Conservation (phyloP, 2,113 vertebrate genomes). For the Fulmarus glacialis region DNA sequence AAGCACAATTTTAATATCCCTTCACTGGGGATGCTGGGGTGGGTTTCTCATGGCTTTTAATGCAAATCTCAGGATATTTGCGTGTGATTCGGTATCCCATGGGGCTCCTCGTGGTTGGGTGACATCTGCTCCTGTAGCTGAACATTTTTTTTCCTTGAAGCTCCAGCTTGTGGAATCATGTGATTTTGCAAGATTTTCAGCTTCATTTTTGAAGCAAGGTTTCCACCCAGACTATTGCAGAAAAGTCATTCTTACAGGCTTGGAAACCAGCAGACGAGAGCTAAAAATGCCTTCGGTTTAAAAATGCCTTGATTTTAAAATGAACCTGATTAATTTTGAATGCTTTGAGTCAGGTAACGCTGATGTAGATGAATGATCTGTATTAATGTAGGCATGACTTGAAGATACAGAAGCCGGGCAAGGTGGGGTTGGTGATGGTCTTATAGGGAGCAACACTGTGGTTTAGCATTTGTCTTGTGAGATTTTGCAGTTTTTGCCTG, state of each 20-base stretch:
- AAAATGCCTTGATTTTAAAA: slow-evolving; percentile 30
- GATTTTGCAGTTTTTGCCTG: neutral
- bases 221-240: slow-evolving; percentile 46
- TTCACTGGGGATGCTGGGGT: neutral
- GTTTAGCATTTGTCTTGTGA: neutral
- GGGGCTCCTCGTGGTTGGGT: slow-evolving; percentile 46
- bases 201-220: slow-evolving; percentile 30
- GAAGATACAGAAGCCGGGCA: neutral
- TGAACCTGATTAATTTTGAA: slow-evolving; percentile 52
- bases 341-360: slow-evolving; percentile 22
- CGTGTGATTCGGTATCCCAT: slow-evolving; percentile 25
- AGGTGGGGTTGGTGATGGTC: neutral
- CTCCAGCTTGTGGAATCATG: slow-evolving; percentile 51
- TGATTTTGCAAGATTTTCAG: slow-evolving; percentile 50
- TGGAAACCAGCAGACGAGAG: neutral
- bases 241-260: slow-evolving; percentile 31
- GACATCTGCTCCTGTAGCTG: slow-evolving; percentile 46
- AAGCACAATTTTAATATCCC: rapidly evolving
- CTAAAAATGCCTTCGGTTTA: slow-evolving; percentile 40
- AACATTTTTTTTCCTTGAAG: neutral
- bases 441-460: rapidly evolving
- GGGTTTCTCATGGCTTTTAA: neutral
- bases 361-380: slow-evolving; percentile 17
- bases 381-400: neutral
- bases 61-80: neutral